Evolutionary conservation across 1,140 invertebrate genomes (phyloP), one percentile per base, ranked within the genome.

Genomic region (Hyles euphorbiae): DNA sequence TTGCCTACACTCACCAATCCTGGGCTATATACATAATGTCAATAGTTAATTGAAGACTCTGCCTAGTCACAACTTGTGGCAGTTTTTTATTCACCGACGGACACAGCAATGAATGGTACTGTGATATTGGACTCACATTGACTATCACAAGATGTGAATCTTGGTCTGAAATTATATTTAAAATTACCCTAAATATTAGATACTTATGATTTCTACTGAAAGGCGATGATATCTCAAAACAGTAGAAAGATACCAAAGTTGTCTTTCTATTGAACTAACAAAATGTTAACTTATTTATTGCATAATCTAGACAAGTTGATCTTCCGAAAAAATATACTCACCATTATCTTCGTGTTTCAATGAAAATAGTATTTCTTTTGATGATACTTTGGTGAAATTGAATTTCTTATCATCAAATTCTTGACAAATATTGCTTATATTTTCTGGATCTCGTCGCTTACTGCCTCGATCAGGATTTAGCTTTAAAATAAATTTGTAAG

Each of bases 101-200:
- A 43, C 94, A 82, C 6, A 95, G 70, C 45, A 96, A 86, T 63
- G 90, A 91, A 80, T 95, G 93, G 44, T 92, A 91, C 62, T 83
- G 89, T 63, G 93, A 92, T 65, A 95, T 86, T 2, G 95, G 95
- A 74, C 94, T 95, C 3, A 92, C 90, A 89, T 96, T 96, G 36
- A 94, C 90, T 34, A 93, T 56, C 82, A 91, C 64, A 49, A 72
- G 61, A 65, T 92, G 78, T 55, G 89, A 63, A 34, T 89, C 63
- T 63, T 92, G 90, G 53, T 63, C 74, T 79, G 63, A 5, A 70
- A 78, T 44, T 49, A 22, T 22, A 22, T 22, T 22, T 22, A 22
- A 22, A 45, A 9, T 45, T n/a, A 45, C n/a, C 8, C 3, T 45
- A 2, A 45, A 9, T 45, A 45, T 8, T 8, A 45, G 8, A 45